Evolutionary conservation across 2,888 invertebrate genomes (phyloP), one percentile per base, ranked within the genome.

Genomic region (Archips crataeganus): DNA sequence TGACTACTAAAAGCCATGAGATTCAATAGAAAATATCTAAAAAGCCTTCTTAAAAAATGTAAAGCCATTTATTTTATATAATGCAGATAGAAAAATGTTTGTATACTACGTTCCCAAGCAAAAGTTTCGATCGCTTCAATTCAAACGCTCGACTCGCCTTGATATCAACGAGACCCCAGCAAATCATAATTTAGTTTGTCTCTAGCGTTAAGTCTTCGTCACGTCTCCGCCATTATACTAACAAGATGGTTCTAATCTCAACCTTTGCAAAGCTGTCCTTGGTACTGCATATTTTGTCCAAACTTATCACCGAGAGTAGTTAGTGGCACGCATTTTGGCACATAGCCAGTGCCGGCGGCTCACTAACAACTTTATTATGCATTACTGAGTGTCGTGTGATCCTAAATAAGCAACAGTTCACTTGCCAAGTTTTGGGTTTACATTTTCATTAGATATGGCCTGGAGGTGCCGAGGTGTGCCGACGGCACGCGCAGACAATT

Each of bases 351-450:
- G 77, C 77, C 79, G 78, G 81, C 79, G 36, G 57, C 81, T 86
- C 84, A 81, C 86, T 89, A 90, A 90, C 90, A 90, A 89, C 90
- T 92, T 92, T 92, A 92, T 91, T 92, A 92, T 91, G 91, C 90
- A 92, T 92, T 89, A 90, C 88, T 84, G 84, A 79, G 84, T 83
- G 87, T 87, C 84, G 85, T 85, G 86, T 85, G 87, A 84, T 85
- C 86, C 89, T 90, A 91, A 93, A 92, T 92, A 92, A 91, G 89
- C 87, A 88, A 87, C 87, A 86, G 87, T 85, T 86, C 85, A 85
- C 85, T 90, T 90, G 93, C 93, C 93, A 93, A 93, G 88, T 93
- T 91, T 87, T 78, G 84, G 84, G 86, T 90, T 90, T 88, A 91
- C 89, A 90, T 91, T 92, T 92, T 92, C 90, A 91, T 92, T 89